phyloP scores from a whole-genome alignment of 1,140 invertebrate species.

The Cydia amplana region DNA sequence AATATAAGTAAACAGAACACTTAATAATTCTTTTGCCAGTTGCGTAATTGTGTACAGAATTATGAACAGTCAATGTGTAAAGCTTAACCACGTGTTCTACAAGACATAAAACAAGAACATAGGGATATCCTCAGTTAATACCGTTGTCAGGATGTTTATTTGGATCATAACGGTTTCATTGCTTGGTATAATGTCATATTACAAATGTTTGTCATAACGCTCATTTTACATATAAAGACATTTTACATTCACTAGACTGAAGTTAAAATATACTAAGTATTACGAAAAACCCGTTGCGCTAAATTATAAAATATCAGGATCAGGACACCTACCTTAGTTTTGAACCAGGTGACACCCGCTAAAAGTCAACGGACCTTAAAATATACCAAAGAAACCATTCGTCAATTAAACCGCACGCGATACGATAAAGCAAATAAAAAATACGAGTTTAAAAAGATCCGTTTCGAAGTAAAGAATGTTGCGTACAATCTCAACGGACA shows the following conservation, averaged over 20 bases:
- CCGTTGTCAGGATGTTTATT: conserved; percentile 21
- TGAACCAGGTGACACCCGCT: conserved; percentile 26
- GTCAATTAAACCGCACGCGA: conserved; percentile 74
- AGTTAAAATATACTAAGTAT: background rate
- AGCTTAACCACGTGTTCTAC: background rate
- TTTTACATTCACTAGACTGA: background rate
- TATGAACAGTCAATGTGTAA: background rate
- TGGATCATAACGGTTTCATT: background rate
- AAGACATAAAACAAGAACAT: background rate
- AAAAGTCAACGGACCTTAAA: conserved; percentile 63
- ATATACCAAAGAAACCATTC: conserved; percentile 70
- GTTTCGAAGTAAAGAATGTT: conserved; percentile 79
- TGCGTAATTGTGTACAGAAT: background rate
- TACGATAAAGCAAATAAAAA: conserved; percentile 73
- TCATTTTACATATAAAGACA: no score
- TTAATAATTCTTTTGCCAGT: background rate
- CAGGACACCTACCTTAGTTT: background rate
- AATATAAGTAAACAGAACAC: background rate
- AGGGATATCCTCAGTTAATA: conserved; percentile 4
- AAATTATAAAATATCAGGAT: background rate
- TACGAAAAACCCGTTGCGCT: background rate
- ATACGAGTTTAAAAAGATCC: conserved; percentile 76
- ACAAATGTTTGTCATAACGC: background rate
- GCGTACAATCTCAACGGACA: conserved; percentile 78
- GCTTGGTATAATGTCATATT: background rate